phyloP scores from a whole-genome alignment of 2,888 invertebrate species.

The Eurytoma californica region DNA sequence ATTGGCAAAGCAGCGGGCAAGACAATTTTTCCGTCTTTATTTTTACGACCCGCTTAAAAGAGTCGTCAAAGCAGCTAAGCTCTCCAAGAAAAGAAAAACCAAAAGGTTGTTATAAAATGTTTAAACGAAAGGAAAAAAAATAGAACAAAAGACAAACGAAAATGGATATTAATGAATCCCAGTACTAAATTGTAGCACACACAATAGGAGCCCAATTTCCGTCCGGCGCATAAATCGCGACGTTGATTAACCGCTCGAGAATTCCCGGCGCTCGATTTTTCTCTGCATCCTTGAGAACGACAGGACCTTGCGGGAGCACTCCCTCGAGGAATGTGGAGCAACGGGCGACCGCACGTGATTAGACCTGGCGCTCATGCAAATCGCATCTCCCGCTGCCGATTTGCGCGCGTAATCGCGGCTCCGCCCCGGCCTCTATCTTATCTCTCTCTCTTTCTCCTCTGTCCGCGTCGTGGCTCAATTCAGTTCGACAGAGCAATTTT shows the following conservation, averaged over 20 bases:
- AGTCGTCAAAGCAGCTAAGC: too few species aligned
- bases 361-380: conserved; percentile 60
- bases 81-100: too few species aligned
- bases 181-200: too few species aligned
- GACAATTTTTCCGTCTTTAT: neutral
- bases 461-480: conserved; percentile 7
- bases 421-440: neutral
- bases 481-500: neutral
- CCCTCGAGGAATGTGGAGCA: conserved; percentile 66
- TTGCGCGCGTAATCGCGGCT: neutral
- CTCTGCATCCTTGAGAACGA: conserved; percentile 66
- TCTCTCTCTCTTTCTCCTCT: neutral
- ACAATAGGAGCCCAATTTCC: too few species aligned
- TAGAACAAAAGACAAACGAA: neutral
- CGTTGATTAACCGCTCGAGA: conserved; percentile 60
- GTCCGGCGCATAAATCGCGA: neutral
- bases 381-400: conserved; percentile 58
- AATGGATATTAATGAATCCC: too few species aligned
- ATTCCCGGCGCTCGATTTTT: conserved; percentile 56
- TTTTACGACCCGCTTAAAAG: neutral
- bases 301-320: conserved; percentile 63
- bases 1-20: neutral
- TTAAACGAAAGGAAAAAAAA: neutral
- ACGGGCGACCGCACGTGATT: conserved; percentile 24
- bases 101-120: too few species aligned